These are phyloP conservation scores for Hydractinia echinata DNA, from an alignment of 30 jellyfish, hydroid and myxozoan genomes.

Conservation along the genomic window DNA sequence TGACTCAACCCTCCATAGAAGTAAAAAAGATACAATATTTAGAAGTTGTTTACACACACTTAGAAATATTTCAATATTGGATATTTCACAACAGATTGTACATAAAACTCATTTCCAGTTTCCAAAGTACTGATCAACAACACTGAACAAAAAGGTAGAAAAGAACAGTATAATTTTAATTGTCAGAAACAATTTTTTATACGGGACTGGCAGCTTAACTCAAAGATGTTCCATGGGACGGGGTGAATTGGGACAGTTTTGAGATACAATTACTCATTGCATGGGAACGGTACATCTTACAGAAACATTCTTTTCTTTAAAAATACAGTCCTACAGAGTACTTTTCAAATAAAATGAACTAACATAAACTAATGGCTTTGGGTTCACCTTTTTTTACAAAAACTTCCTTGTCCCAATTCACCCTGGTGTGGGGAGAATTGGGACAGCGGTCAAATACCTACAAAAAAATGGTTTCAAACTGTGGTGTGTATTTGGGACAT, in stretches of 20 bases:
- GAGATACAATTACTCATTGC: conserved; percentile 12
- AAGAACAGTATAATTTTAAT: too few relatives aligned
- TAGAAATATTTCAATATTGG: too few relatives aligned
- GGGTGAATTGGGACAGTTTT: conserved; percentile 19
- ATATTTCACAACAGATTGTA: too few relatives aligned
- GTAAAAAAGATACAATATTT: too few relatives aligned
- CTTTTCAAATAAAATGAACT: conserved; percentile 19
- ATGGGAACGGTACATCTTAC: background rate
- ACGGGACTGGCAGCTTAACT: too few relatives aligned
- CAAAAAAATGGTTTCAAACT: conserved; percentile 11
- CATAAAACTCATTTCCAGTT: too few relatives aligned
- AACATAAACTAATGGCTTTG: conserved; percentile 11
- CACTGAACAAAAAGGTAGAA: too few relatives aligned
- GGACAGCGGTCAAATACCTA: conserved; percentile 12
- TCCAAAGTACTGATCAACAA: too few relatives aligned
- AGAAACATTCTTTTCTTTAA: conserved; percentile 6
- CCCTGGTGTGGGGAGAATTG: conserved; percentile 16
- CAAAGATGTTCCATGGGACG: background rate
- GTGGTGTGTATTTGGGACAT: conserved; percentile 21
- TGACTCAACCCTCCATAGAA: too few relatives aligned
- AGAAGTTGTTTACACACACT: too few relatives aligned
- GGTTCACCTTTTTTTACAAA: conserved; percentile 9
- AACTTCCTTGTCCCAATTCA: conserved; percentile 18
- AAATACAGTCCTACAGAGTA: conserved; percentile 3
- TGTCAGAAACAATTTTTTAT: too few relatives aligned